Percentiles rank a stretch among this genome's conserved stretches.
These are phyloP conservation scores for Osmerus eperlanus DNA, from an alignment of 2,113 vertebrate genomes.

Conservation along the genomic window DNA sequence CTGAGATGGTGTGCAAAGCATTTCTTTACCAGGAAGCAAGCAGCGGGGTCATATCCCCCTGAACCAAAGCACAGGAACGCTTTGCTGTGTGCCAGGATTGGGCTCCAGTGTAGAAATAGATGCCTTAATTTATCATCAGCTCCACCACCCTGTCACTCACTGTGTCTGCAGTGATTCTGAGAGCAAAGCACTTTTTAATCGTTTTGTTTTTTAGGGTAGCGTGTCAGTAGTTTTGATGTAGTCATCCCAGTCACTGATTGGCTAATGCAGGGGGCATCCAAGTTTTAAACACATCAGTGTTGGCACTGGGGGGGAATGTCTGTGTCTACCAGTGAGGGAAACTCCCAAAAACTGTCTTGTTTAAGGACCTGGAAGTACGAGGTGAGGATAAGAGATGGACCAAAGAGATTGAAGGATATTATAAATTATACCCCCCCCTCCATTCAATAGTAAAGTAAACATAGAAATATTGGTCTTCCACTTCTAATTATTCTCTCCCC, in stretches of 20 bases:
- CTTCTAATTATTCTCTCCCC: too few species aligned
- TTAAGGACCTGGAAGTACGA: constrained; percentile 35
- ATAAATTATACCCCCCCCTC: neutral
- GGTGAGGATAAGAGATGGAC: constrained; percentile 75
- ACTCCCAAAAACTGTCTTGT: constrained; percentile 36
- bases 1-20: constrained; percentile 7
- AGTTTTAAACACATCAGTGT: constrained; percentile 36
- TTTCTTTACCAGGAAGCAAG: constrained; percentile 2
- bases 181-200: constrained; percentile 58
- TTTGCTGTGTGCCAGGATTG: constrained; percentile 28
- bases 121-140: constrained; percentile 61
- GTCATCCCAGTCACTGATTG: constrained; percentile 21
- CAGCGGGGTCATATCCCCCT: constrained; percentile 12
- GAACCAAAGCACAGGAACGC: neutral
- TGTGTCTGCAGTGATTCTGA: constrained; percentile 35
- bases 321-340: constrained; percentile 32
- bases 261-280: constrained; percentile 13
- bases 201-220: constrained; percentile 17
- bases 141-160: constrained; percentile 24
- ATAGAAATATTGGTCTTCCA: too few species aligned
- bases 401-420: constrained; percentile 81
- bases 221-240: constrained; percentile 44
- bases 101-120: constrained; percentile 47
- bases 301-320: constrained; percentile 18
- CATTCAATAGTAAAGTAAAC: too few species aligned